These are phyloP conservation scores for Copsychus sechellarum DNA, from an alignment of 2,113 vertebrate species.

Conservation along the genomic window DNA sequence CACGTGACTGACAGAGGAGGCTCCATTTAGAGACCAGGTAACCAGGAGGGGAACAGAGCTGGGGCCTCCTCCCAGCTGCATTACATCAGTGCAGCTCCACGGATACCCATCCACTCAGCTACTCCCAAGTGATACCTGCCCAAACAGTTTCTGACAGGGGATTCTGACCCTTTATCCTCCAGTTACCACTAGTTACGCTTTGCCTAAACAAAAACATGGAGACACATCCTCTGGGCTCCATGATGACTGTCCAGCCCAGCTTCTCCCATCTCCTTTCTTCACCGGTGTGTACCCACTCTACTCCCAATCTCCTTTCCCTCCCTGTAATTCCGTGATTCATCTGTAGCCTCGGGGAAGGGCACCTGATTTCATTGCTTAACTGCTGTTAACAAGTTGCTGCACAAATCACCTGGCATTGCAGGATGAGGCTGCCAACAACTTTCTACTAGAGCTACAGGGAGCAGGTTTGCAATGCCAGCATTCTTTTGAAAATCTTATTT, in stretches of 20 bases:
- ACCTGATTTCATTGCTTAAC: constrained; percentile 56
- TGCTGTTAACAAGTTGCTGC: constrained; percentile 56
- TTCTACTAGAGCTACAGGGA: not conserved
- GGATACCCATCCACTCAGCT: not conserved
- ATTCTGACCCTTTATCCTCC: constrained; percentile 4
- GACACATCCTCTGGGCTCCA: not conserved
- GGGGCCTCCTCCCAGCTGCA: not conserved
- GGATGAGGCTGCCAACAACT: not conserved
- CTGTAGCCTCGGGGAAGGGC: not conserved
- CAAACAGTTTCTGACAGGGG: not conserved
- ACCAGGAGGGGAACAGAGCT: not conserved
- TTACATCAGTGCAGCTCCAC: not conserved
- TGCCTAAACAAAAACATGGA: not conserved
- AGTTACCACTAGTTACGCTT: not conserved
- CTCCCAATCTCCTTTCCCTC: not conserved
- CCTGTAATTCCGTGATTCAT: constrained; percentile 22
- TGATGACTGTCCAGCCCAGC: not conserved
- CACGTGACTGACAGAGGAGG: not conserved
- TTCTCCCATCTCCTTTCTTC: not conserved
- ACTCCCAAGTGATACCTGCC: not conserved
- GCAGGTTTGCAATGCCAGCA: not conserved
- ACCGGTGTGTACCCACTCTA: not conserved
- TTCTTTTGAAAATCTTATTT: not conserved
- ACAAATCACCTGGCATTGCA: constrained; percentile 28
- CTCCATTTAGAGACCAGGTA: not conserved